phyloP scores from a whole-genome alignment of 2,113 vertebrate species.

The Pituophis catenifer region DNA sequence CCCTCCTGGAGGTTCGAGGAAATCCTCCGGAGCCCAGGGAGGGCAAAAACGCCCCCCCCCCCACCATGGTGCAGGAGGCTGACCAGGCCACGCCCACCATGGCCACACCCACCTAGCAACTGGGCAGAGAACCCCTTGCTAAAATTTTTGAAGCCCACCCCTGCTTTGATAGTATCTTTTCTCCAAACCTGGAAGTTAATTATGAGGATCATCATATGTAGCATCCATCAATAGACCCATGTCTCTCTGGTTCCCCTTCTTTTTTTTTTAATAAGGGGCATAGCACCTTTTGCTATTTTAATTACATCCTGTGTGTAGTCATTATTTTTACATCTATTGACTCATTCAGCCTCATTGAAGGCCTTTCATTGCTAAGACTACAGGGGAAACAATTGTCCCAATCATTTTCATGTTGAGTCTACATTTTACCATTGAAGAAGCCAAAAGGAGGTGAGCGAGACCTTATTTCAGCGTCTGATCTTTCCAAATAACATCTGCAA shows the following conservation, averaged over 20 bases:
- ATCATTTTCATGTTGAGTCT: neutral
- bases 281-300: neutral
- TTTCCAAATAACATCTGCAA: neutral
- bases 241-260: neutral
- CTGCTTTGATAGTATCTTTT: neutral
- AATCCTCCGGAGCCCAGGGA: no score
- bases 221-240: neutral
- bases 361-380: neutral
- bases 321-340: neutral
- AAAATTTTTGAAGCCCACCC: no score
- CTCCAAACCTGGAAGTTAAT: neutral
- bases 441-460: constrained; percentile 13
- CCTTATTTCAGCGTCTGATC: constrained; percentile 28
- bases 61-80: no score
- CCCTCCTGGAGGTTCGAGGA: no score
- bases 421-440: neutral
- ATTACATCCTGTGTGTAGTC: neutral
- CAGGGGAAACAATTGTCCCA: neutral
- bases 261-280: neutral
- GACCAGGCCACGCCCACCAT: no score
- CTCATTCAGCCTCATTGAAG: neutral
- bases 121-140: no score
- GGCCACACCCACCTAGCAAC: no score
- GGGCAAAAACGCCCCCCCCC: no score
- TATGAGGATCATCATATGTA: neutral